phyloP scores from a whole-genome alignment of 2,113 vertebrate genomes.

The Sphaerodactylus townsendi region DNA sequence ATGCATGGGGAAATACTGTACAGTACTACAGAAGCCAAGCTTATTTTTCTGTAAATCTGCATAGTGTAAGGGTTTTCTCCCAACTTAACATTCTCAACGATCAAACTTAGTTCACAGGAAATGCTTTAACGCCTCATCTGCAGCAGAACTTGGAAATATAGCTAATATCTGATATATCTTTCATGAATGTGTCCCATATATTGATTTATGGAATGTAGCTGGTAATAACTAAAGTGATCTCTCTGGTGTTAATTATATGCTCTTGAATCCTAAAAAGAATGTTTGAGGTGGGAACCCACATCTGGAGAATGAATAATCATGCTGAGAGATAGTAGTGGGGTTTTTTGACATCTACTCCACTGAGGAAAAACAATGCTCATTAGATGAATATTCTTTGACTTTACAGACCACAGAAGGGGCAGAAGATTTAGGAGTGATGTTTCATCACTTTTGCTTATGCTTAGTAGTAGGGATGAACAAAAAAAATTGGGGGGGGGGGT shows the following conservation, averaged over 20 bases:
- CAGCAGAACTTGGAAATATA: background rate
- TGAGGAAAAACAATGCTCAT: background rate
- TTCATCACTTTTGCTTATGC: too few species aligned
- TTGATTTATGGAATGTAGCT: background rate
- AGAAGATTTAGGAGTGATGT: too few species aligned
- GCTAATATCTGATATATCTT: background rate
- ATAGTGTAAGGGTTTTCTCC: background rate
- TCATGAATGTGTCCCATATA: background rate
- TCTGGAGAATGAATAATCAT: background rate
- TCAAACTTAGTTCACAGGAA: background rate
- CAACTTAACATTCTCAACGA: background rate
- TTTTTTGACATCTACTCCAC: background rate
- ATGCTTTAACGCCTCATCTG: background rate
- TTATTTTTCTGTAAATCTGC: background rate
- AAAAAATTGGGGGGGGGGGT: too few species aligned
- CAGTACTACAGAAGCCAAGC: background rate
- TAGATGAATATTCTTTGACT: background rate
- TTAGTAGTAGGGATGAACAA: too few species aligned
- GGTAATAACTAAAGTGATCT: background rate
- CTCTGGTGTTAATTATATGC: background rate
- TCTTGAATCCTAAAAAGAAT: background rate
- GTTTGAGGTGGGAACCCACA: background rate
- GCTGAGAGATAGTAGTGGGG: background rate
- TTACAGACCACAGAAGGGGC: background rate
- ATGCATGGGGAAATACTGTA: background rate